Percentiles rank a stretch among this genome's conserved stretches.
Conservation (phyloP, 2,888 invertebrate species). For the Dendrolimus houi region DNA sequence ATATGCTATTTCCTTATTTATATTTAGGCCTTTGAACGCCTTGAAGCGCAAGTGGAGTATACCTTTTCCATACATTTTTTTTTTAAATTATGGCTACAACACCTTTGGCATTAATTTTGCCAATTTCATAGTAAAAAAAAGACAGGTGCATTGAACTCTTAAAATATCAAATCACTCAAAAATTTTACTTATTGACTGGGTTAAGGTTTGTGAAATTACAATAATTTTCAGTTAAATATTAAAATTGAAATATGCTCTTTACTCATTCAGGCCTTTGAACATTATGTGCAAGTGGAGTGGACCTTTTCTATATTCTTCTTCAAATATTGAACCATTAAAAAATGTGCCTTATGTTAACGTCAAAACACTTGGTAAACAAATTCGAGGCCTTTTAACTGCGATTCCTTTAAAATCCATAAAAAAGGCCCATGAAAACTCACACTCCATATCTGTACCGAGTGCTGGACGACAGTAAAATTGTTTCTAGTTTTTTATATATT, state of each 20-base stretch:
- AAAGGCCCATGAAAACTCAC: conserved; percentile 53
- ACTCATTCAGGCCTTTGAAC: conserved; percentile 6
- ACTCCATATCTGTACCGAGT: conserved; percentile 69
- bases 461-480: conserved; percentile 15
- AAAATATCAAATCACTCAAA: neutral
- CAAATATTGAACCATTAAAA: neutral
- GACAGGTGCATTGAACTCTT: neutral
- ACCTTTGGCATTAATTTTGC: neutral
- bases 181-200: neutral
- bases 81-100: conserved; percentile 10
- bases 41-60: neutral
- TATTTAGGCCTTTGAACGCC: neutral
- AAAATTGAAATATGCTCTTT: conserved; percentile 1
- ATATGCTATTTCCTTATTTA: neutral
- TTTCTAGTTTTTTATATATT: neutral
- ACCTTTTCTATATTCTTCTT: neutral
- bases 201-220: neutral
- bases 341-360: neutral
- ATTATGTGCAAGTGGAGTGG: neutral
- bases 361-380: too few relatives aligned
- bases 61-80: neutral
- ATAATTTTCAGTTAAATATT: neutral
- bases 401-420: conserved; percentile 20
- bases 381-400: neutral
- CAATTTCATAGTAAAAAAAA: too few relatives aligned